Conservation (phyloP, 2,888 invertebrate species). For the Ischnus inquisitorius region DNA sequence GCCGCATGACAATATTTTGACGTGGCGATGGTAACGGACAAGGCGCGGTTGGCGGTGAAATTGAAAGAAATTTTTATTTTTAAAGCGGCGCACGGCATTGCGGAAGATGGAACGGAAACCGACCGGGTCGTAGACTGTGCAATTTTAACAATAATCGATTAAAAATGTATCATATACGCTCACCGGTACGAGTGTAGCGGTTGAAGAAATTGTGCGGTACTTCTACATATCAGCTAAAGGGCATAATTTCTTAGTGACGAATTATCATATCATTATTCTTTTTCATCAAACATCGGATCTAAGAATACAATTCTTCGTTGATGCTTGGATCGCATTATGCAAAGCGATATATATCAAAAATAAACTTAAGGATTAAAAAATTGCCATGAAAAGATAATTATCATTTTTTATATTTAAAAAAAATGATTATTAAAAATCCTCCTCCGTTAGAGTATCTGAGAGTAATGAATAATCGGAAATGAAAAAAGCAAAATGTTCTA, state of each 20-base stretch:
- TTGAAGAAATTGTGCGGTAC: neutral
- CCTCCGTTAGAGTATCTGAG: neutral
- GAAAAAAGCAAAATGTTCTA: neutral
- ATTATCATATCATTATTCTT: no score
- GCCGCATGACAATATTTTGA: conserved; percentile 8
- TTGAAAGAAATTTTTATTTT: neutral
- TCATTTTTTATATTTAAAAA: no score
- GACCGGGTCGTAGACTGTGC: neutral
- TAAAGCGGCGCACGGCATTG: neutral
- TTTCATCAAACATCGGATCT: no score
- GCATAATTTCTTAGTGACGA: no score
- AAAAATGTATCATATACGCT: neutral
- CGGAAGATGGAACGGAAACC: neutral
- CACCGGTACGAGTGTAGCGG: neutral
- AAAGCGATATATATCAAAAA: no score
- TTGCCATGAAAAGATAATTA: no score
- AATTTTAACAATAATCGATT: neutral
- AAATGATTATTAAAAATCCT: no score
- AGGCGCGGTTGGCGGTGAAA: neutral
- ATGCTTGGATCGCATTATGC: no score
- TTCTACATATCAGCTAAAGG: no score
- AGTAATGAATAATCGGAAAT: neutral
- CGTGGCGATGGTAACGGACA: neutral
- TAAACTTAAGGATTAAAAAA: no score
- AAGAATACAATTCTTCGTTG: no score